Evolutionary conservation across 2,797 vertebrate species (phyloP).

Genomic region (Falco berigora): DNA sequence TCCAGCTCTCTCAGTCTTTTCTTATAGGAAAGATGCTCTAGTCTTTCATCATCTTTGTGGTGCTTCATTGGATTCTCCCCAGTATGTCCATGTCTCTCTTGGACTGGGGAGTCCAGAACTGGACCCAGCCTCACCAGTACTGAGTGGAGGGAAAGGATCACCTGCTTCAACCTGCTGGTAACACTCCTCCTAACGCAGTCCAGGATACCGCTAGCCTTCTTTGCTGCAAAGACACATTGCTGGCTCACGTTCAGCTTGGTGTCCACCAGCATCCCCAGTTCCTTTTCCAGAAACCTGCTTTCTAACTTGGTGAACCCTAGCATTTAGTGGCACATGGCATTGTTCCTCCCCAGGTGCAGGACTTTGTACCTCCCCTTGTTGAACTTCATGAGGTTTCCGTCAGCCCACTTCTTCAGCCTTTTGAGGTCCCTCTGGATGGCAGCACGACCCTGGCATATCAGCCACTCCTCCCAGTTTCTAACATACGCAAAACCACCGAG

Average conservation of each 20-base stretch:
- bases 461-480: neutral
- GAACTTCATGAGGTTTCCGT: neutral
- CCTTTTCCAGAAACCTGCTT: neutral
- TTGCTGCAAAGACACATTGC: neutral
- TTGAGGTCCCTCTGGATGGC: neutral
- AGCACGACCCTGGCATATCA: neutral
- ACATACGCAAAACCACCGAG: neutral
- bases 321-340: neutral
- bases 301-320: neutral
- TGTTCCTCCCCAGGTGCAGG: neutral
- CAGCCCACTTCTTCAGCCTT: neutral
- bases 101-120: neutral
- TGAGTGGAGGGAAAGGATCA: neutral
- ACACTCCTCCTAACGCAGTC: neutral
- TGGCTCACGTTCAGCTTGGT: neutral
- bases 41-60: neutral
- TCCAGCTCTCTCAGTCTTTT: neutral
- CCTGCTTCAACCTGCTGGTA: neutral
- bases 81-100: neutral
- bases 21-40: neutral
- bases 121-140: neutral
- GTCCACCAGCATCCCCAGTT: neutral
- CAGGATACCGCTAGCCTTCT: neutral
- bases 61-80: neutral
- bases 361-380: neutral